Conservation (phyloP, 2,113 vertebrate species). For the Neolamprologus devosi region DNA sequence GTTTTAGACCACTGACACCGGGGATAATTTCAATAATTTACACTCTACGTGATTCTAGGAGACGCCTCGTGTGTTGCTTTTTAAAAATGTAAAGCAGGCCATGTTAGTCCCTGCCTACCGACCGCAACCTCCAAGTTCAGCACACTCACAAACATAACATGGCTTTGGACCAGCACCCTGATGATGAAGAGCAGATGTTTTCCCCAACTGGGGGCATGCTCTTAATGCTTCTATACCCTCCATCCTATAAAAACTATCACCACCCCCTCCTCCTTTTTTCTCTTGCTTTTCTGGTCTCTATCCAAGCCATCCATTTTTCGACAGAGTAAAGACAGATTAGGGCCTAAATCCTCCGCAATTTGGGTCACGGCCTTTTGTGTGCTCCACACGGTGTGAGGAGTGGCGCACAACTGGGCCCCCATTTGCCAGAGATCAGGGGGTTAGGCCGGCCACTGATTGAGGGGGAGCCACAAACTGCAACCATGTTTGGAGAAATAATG, state of each 20-base stretch:
- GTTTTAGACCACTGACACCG: constrained; percentile 37
- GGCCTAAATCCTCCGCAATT: constrained; percentile 58
- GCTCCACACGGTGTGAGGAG: not conserved
- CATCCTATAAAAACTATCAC: not conserved
- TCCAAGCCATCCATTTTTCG: constrained; percentile 50
- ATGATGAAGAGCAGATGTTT: constrained; percentile 61
- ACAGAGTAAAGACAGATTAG: constrained; percentile 60
- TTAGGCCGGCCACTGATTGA: constrained; percentile 53
- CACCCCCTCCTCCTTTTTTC: not conserved
- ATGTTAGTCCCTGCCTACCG: constrained; percentile 17
- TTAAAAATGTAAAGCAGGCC: constrained; percentile 68
- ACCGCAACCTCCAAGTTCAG: not conserved
- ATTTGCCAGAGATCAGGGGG: constrained; percentile 64
- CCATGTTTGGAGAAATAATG: constrained; percentile 58
- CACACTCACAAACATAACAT: not conserved
- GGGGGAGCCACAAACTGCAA: not conserved
- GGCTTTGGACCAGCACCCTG: constrained; percentile 2
- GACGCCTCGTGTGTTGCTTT: constrained; percentile 42
- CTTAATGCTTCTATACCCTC: constrained; percentile 26
- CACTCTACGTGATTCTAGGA: constrained; percentile 23
- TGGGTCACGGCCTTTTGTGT: constrained; percentile 53
- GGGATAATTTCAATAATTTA: constrained; percentile 68
- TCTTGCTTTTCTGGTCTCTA: constrained; percentile 6
- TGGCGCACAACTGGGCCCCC: constrained; percentile 3
- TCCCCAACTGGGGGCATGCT: constrained; percentile 18